Base-by-base conservation (phyloP, 2,113 vertebrate species). In the Castor canadensis region DNA sequence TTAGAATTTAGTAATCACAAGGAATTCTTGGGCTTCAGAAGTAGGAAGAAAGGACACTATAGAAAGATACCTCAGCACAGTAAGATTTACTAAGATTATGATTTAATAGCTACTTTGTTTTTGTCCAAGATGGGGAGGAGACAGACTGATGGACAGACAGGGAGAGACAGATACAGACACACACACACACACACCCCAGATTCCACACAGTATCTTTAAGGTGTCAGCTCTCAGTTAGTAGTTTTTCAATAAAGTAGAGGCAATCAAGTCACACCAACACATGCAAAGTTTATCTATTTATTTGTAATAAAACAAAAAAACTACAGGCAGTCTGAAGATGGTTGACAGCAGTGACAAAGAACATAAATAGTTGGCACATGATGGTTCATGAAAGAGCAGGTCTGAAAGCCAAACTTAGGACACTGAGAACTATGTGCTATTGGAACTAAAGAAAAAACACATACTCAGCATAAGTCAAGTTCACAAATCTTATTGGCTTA, bases 1-100 rank as follows among this genome's bases (percentile, higher is more conserved):
- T 75, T 69, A 96, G 43, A 92, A 86, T 95, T 95, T 95, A 94
- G 72, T 64, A 89, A 95, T 83, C 56, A 96, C 69, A 93, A 96
- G 79, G 26, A 40, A 89, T 80, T 94, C 73, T 71, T 92, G 67
- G 73, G 80, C 32, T 91, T 95, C 73, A 96, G 58, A 71, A 47
- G 6, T 43, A 82, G 15, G 15, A 89, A 15, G 12, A 32, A 81
- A 77, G 87, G 45, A 92, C 47, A 93, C n/a, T 71, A 87, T 62
- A 92, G 52, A 82, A 93, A 95, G 13, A 69, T 82, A 94, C n/a
- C 58, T 93, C 52, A 92, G 45, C 94, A 81, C 38, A 94, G 20
- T 40, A 83, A 26, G 22, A 12, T 89, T 96, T 92, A 95, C 28
- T 82, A 86, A 83, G 76, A 84, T 82, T 95, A 96, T 56, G n/a